Percentiles rank a stretch among this genome's conserved stretches.
phyloP scores from a whole-genome alignment of 2,797 vertebrate species.

The Scomberomorus guttatus region DNA sequence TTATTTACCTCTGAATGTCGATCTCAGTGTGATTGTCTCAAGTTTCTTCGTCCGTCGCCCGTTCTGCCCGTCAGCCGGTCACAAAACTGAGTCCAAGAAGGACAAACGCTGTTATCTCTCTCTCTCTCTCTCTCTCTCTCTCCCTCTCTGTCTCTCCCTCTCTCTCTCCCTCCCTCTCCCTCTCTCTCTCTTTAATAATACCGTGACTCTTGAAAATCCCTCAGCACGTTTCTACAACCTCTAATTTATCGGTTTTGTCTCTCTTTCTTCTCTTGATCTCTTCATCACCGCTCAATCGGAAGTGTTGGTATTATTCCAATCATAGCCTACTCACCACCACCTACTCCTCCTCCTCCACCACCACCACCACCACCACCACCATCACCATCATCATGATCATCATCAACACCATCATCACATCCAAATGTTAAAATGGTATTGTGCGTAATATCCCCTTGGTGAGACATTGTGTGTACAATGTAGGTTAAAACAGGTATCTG shows the following conservation, averaged over 20 bases:
- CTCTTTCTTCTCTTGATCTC: slow-evolving; percentile 40
- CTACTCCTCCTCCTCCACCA: slow-evolving; percentile 10
- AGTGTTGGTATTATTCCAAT: neutral
- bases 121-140: slow-evolving; percentile 55
- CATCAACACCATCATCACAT: slow-evolving; percentile 26
- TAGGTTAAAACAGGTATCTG: neutral
- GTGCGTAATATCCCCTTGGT: slow-evolving; percentile 1
- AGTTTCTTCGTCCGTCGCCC: slow-evolving; percentile 72
- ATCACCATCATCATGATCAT: slow-evolving; percentile 27
- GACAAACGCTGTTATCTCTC: slow-evolving; percentile 72
- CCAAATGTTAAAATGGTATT: slow-evolving; percentile 23
- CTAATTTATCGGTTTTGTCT: slow-evolving; percentile 36
- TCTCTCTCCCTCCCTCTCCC: slow-evolving; percentile 27
- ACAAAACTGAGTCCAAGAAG: slow-evolving; percentile 81
- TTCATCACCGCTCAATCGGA: slow-evolving; percentile 34
- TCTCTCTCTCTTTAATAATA: slow-evolving; percentile 38
- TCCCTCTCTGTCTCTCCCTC: slow-evolving; percentile 27
- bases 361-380: slow-evolving; percentile 5
- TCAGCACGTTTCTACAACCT: slow-evolving; percentile 52
- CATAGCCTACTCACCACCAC: too few species aligned
- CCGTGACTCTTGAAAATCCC: slow-evolving; percentile 71
- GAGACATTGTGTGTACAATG: neutral
- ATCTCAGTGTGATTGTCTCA: slow-evolving; percentile 57
- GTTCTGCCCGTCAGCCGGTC: slow-evolving; percentile 72
- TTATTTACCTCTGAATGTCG: slow-evolving; percentile 76